These are phyloP conservation scores for Conchocele bisecta DNA, from an alignment of 2,888 invertebrate genomes.

Conservation along the genomic window DNA sequence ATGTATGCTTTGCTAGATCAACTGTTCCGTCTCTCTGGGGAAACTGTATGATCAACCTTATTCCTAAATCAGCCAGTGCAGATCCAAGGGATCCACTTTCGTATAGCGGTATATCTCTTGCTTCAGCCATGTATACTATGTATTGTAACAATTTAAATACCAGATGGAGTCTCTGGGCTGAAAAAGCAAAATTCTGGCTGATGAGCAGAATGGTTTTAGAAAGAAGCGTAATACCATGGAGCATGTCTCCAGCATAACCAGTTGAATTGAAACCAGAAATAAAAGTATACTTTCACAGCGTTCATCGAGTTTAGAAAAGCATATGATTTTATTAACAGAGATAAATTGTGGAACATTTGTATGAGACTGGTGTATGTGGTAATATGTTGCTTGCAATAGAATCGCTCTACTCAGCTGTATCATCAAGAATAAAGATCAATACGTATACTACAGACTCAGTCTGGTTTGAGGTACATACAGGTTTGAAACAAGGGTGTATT, in stretches of 20 bases:
- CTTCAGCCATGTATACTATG: slow-evolving; percentile 11
- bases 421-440: slow-evolving; percentile 24
- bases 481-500: slow-evolving; percentile 13
- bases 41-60: slow-evolving; percentile 28
- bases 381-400: slow-evolving; percentile 15
- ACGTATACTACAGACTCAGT: slow-evolving; percentile 12
- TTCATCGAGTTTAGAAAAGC: slow-evolving; percentile 30
- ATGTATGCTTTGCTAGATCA: slow-evolving; percentile 26
- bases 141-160: slow-evolving; percentile 24
- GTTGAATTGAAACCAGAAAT: slow-evolving; percentile 8
- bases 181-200: slow-evolving; percentile 1
- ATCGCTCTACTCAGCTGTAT: slow-evolving; percentile 14
- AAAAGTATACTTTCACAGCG: slow-evolving; percentile 21
- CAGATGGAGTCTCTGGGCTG: background rate
- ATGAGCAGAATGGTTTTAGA: slow-evolving; percentile 37
- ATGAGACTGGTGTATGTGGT: background rate
- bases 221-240: slow-evolving; percentile 14
- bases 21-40: slow-evolving; percentile 27
- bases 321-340: slow-evolving; percentile 17
- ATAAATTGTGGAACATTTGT: slow-evolving; percentile 1
- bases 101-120: slow-evolving; percentile 26
- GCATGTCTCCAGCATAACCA: slow-evolving; percentile 12
- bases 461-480: slow-evolving; percentile 8
- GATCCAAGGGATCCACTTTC: slow-evolving; percentile 20
- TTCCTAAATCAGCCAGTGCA: slow-evolving; percentile 6